Percentiles rank a stretch among this genome's conserved stretches.
Conservation (phyloP, 2,797 vertebrate genomes). For the Menidia menidia region DNA sequence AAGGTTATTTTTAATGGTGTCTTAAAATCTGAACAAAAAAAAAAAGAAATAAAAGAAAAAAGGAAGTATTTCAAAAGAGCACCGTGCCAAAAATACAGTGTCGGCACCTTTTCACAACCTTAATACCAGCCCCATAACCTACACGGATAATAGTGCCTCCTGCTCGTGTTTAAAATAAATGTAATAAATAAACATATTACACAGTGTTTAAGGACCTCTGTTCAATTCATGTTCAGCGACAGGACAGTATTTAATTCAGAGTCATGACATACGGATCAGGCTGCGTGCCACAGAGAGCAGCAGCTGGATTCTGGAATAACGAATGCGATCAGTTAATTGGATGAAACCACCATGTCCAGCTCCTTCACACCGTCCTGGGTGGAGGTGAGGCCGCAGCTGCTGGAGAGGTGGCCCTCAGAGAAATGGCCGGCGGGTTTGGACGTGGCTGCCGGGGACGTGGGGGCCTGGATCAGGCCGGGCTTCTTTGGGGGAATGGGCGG, state of each 20-base stretch:
- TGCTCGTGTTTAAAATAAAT: conserved; percentile 14
- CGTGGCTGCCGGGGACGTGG: conserved; percentile 81
- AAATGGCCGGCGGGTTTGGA: conserved; percentile 79
- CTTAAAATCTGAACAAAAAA: not conserved
- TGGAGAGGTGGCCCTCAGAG: conserved; percentile 80
- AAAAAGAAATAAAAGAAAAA: no score
- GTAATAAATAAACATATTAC: conserved; percentile 56
- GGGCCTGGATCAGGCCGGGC: conserved; percentile 90
- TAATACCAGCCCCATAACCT: conserved; percentile 12
- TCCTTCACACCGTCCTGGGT: conserved; percentile 90
- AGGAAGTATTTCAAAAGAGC: conserved; percentile 7
- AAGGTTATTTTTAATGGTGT: no score
- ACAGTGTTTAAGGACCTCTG: conserved; percentile 62
- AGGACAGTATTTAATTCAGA: conserved; percentile 30
- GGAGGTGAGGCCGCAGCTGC: conserved; percentile 85
- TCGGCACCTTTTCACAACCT: conserved; percentile 34
- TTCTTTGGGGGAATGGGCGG: conserved; percentile 98
- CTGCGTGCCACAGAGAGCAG: conserved; percentile 32
- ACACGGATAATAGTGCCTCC: conserved; percentile 26
- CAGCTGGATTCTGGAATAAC: conserved; percentile 20
- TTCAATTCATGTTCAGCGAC: conserved; percentile 28
- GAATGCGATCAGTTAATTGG: conserved; percentile 65
- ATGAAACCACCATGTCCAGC: conserved; percentile 90
- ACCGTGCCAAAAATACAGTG: conserved; percentile 20
- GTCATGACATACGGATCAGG: conserved; percentile 14